Conservation (phyloP, 1,140 invertebrate species). For the Saxidomus purpurata region DNA sequence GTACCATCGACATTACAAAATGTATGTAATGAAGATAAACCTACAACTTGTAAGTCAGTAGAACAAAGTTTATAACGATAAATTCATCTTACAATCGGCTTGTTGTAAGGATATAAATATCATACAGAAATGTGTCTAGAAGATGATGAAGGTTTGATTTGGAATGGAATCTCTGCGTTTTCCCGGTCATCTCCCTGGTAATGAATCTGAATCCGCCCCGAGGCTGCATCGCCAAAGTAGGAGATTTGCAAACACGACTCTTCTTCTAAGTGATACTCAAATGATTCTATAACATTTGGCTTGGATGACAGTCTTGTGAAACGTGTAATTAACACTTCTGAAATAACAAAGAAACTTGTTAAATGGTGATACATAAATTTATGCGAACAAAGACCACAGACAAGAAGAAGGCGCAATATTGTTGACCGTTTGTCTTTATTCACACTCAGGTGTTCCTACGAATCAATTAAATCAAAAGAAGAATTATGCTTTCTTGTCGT, state of each 20-base stretch:
- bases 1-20: no score
- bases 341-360: background rate
- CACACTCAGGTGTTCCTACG: no score
- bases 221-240: constrained; percentile 34
- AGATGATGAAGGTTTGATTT: background rate
- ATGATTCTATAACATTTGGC: constrained; percentile 23
- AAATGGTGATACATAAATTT: background rate
- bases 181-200: background rate
- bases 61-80: no score
- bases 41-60: no score
- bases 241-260: constrained; percentile 18
- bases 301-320: background rate
- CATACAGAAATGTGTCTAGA: constrained; percentile 32
- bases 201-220: background rate
- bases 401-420: no score
- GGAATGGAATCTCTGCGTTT: background rate
- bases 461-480: no score
- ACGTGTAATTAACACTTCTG: constrained; percentile 1
- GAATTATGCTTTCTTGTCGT: no score
- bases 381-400: no score
- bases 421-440: no score
- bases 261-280: constrained; percentile 27
- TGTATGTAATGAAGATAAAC: no score
- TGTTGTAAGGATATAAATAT: no score
- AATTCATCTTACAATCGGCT: no score